Evolutionary conservation across 2,797 vertebrate genomes (phyloP).

Genomic region (Karalla daura): DNA sequence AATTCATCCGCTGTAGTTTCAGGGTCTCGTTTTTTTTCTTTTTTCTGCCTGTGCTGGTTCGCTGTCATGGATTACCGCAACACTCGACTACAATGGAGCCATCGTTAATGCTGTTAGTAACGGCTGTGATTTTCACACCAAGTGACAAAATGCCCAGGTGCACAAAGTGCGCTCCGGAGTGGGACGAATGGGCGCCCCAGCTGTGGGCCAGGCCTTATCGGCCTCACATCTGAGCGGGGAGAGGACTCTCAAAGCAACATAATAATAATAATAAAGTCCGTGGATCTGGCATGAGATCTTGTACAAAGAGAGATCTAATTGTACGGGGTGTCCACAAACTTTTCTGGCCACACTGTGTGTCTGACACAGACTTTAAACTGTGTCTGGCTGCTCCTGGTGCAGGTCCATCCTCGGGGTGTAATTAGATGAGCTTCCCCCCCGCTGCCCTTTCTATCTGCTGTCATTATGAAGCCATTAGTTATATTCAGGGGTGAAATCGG

Average conservation of each 20-base stretch:
- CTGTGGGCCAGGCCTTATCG: not conserved
- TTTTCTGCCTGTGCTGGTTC: not conserved
- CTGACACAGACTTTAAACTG: not conserved
- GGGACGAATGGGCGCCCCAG: not conserved
- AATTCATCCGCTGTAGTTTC: not conserved
- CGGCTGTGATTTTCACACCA: not conserved
- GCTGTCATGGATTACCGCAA: not conserved
- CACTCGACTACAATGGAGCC: not conserved
- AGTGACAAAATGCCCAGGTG: not conserved
- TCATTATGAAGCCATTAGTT: constrained; percentile 17
- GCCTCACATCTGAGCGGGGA: not conserved
- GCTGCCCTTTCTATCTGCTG: not conserved
- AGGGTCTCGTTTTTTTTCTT: not conserved
- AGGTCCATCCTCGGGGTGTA: not conserved
- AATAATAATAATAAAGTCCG: not conserved
- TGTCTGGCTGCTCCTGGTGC: not conserved
- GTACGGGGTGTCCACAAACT: not conserved
- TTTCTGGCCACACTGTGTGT: not conserved
- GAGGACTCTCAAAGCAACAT: not conserved
- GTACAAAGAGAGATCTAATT: not conserved
- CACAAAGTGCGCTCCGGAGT: not conserved
- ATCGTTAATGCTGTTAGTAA: not conserved
- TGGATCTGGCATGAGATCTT: not conserved
- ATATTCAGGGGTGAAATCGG: constrained; percentile 8
- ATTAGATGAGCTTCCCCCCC: not conserved